Base-by-base conservation (phyloP, 2,113 vertebrate genomes). In the Nesospiza acunhae region DNA sequence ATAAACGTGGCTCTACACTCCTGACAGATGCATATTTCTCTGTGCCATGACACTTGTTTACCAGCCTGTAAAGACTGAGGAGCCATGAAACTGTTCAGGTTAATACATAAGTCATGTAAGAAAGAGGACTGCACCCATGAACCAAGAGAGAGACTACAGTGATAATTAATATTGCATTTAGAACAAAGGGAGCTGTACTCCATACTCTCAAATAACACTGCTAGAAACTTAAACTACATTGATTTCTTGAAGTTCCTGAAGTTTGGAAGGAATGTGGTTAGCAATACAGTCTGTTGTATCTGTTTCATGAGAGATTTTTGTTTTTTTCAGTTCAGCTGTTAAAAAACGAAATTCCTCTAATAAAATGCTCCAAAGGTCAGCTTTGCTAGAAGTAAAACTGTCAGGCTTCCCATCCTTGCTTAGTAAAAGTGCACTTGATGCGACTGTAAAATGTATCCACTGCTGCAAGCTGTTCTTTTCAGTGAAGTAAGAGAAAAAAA, bases 401-500 rank as follows among this genome's bases (percentile, higher is more conserved):
- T 31, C 42, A 93, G 49, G 59, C 15, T 80, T 90, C 50, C 72
- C 42, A 52, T 67, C 22, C 64, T 83, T 8, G 1, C 59, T 72
- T 68, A 64, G 20, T 58, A 87, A 88, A 24, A 91, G 47, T 63
- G 55, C 42, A 33, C 35, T 86, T 80, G n/a, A 79, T 74, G 39
- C 31, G 80, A 59, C 44, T 58, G 42, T 70, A 70, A 85, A 82
- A 91, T 4, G 21, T 15, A 95, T 26, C 63, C 73, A 62, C 56
- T 83, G 47, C 85, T 60, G 47, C 67, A 90, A 86, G 78, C 67
- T 94, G 84, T 44, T 93, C 59, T 94, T 95, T 88, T 86, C 85
- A 90, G 31, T 33, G 31, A 90, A 93, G 46, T 23, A 75, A 75
- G 87, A 75, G 23, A 75, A 50, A 85, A 94, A 33, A 31, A 35